Conservation (phyloP, 2,113 vertebrate genomes). For the Chunga burmeisteri region DNA sequence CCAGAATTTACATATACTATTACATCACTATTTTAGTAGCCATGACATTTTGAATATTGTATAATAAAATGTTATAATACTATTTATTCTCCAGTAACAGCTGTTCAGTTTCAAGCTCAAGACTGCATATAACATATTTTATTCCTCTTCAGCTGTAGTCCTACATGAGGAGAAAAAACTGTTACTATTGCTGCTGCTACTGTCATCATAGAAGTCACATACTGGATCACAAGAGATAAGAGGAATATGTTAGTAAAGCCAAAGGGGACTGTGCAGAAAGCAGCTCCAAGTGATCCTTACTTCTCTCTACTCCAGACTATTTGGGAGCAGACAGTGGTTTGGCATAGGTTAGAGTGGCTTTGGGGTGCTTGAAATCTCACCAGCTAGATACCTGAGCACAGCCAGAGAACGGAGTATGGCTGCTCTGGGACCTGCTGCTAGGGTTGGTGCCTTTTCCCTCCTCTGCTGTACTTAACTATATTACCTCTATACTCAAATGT, state of each 20-base stretch:
- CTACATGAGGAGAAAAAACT: background rate
- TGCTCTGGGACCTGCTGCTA: background rate
- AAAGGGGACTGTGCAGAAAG: background rate
- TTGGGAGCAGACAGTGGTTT: background rate
- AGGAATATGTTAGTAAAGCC: background rate
- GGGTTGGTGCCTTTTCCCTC: accelerated
- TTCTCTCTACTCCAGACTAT: background rate
- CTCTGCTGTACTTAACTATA: background rate
- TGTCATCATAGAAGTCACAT: background rate
- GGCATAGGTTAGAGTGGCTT: background rate
- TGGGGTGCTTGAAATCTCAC: background rate
- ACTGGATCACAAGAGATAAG: background rate
- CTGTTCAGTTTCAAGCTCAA: background rate
- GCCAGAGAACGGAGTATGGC: background rate
- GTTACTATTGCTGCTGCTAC: background rate
- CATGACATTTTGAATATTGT: background rate
- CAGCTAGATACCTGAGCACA: background rate
- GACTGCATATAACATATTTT: background rate
- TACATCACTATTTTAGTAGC: background rate
- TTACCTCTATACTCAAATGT: background rate
- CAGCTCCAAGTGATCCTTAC: background rate
- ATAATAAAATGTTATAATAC: background rate
- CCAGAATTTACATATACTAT: background rate
- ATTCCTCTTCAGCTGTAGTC: background rate
- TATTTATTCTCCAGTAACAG: background rate